These are phyloP conservation scores for Lithosia quadra DNA, from an alignment of 2,888 invertebrate species.

Conservation along the genomic window DNA sequence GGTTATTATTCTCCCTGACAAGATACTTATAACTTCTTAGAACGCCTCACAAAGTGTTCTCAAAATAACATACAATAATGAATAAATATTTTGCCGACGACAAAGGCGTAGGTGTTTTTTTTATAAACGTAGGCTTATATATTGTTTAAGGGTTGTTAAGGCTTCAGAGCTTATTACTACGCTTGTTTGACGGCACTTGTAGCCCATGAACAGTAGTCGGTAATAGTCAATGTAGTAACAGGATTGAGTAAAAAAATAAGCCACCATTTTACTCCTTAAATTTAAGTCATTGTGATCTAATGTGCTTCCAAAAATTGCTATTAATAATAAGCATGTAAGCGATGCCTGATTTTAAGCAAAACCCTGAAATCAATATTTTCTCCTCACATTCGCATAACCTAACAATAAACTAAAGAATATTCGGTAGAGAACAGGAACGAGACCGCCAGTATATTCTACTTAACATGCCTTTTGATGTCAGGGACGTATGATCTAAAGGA, in stretches of 20 bases:
- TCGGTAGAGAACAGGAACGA: neutral
- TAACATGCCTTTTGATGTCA: slow-evolving; percentile 11
- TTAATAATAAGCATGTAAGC: too few species aligned
- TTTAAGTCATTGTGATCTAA: too few species aligned
- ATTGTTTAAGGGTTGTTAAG: neutral
- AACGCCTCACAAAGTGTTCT: neutral
- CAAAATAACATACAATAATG: too few species aligned
- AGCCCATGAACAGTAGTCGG: too few species aligned
- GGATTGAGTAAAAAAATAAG: too few species aligned
- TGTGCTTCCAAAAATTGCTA: too few species aligned
- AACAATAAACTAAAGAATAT: neutral
- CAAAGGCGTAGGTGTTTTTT: neutral
- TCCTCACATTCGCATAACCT: neutral
- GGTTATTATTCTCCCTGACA: too few species aligned
- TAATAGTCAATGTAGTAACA: too few species aligned
- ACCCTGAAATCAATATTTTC: neutral
- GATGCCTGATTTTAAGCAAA: too few species aligned
- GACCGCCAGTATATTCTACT: neutral
- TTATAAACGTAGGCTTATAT: neutral
- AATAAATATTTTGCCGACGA: neutral
- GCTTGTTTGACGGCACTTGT: neutral
- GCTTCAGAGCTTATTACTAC: neutral
- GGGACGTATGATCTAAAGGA: slow-evolving; percentile 29
- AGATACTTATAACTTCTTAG: neutral
- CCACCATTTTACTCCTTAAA: too few species aligned